Evolutionary conservation across 2,113 vertebrate genomes (phyloP), one percentile per base, ranked within the genome.

Genomic region (Chloroceryle aenea): DNA sequence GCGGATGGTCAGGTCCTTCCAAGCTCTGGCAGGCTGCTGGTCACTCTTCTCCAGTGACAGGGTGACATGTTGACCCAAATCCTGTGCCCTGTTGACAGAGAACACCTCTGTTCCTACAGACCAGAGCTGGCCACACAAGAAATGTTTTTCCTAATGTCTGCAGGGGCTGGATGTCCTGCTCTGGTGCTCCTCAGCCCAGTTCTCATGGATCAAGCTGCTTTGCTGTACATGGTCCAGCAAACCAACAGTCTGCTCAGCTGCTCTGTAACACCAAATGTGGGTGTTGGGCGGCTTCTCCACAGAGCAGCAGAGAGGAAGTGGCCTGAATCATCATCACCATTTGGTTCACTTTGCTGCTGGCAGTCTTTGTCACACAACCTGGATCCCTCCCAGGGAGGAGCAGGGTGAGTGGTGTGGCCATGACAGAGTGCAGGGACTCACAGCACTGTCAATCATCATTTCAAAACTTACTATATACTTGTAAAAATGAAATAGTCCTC

Each of bases 341-440:
- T 55, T 62, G 14, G n/a, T 22, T 45, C n/a, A 6, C 55, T 38
- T 82, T 18, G 20, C 34, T 7, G 3, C 61, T 30, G 34, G 20
- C 47, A 56, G 23, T 43, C 85, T 66, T 2, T 1, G 42, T 29
- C 22, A 30, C 0, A 1, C 42, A 63, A 56, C 43, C 47, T 8
- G 55, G 34, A 52, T 23, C n/a, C 56, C 40, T 64, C 22, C 10
- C 38, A 27, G n/a, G 48, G 61, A 42, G 21, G 12, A 62, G 47
- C 25, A 68, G 18, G 16, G 30, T 0, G 2, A 72, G 34, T 32
- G 2, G 2, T 0, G 9, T 19, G 42, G 34, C 12, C n/a, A 30
- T 48, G 38, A 9, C 0, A 6, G 52, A 26, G 56, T 2, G 34
- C 13, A 32, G 26, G 53, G 40, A 26, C 32, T 38, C 17, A 26